Evolutionary conservation across 2,888 invertebrate species (phyloP).

Genomic region (Labia minor): DNA sequence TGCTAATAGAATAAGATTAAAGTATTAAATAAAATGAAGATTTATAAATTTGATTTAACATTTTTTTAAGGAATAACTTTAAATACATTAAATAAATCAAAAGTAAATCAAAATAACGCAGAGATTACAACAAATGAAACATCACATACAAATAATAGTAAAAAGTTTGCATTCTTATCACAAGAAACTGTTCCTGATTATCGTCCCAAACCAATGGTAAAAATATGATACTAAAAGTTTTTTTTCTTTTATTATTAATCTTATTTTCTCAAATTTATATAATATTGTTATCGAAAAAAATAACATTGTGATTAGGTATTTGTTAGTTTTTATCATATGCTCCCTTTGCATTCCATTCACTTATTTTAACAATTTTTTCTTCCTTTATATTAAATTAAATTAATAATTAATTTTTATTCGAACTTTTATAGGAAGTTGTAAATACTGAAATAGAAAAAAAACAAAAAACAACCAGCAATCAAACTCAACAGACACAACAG

Average conservation of each 20-base stretch:
- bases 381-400: too few species aligned
- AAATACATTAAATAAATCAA: constrained; percentile 57
- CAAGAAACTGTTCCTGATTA: constrained; percentile 82
- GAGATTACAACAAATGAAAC: constrained; percentile 38
- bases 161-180: constrained; percentile 76
- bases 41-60: constrained; percentile 21
- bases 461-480: constrained; percentile 64
- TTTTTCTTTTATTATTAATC: background rate
- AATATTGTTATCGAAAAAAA: background rate
- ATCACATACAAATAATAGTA: constrained; percentile 65
- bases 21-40: background rate
- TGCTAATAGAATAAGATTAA: too few species aligned
- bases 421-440: background rate
- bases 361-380: constrained; percentile 20
- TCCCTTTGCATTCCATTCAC: too few species aligned
- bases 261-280: background rate
- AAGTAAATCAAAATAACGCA: constrained; percentile 42
- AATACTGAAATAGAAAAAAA: constrained; percentile 45
- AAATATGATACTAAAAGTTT: background rate
- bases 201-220: constrained; percentile 42
- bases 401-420: too few species aligned
- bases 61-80: constrained; percentile 57
- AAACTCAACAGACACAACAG: constrained; percentile 65
- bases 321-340: constrained; percentile 4
- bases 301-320: background rate